A percentile compares a stretch with the other conserved stretches of the same genome.
These are phyloP conservation scores for Spizella passerina DNA, from an alignment of 2,797 vertebrate species.

Conservation along the genomic window DNA sequence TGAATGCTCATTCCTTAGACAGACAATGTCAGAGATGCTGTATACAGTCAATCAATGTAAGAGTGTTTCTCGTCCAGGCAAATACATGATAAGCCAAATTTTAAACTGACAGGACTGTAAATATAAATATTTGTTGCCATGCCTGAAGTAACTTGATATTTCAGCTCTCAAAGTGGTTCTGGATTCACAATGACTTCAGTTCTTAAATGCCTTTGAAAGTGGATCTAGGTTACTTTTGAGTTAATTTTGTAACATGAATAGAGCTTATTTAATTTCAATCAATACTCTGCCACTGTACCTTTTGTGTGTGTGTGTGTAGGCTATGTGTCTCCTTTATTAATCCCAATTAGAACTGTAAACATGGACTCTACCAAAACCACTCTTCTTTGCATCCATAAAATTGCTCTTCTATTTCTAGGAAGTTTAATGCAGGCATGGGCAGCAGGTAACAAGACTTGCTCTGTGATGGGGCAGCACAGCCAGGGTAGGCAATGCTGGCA, in stretches of 20 bases:
- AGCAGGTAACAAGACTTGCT: neutral
- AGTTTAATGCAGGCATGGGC: neutral
- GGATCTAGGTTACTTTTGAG: neutral
- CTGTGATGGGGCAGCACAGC: neutral
- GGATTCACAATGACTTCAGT: neutral
- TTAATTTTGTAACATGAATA: neutral
- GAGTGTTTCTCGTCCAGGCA: neutral
- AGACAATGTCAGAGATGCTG: neutral
- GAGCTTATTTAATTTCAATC: neutral
- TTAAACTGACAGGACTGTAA: neutral
- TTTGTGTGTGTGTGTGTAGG: neutral
- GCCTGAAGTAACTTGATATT: neutral
- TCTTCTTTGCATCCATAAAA: neutral
- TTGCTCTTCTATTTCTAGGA: neutral
- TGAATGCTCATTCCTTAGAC: neutral
- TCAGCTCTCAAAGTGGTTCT: neutral
- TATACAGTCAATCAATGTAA: neutral
- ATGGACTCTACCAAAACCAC: neutral
- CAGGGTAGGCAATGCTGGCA: neutral
- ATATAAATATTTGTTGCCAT: neutral
- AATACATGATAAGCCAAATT: neutral
- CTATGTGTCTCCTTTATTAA: neutral
- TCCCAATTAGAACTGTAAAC: neutral
- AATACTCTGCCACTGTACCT: neutral
- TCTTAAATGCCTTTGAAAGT: neutral